Conservation (phyloP, 1,140 invertebrate genomes). For the Eurytemora carolleeae region DNA sequence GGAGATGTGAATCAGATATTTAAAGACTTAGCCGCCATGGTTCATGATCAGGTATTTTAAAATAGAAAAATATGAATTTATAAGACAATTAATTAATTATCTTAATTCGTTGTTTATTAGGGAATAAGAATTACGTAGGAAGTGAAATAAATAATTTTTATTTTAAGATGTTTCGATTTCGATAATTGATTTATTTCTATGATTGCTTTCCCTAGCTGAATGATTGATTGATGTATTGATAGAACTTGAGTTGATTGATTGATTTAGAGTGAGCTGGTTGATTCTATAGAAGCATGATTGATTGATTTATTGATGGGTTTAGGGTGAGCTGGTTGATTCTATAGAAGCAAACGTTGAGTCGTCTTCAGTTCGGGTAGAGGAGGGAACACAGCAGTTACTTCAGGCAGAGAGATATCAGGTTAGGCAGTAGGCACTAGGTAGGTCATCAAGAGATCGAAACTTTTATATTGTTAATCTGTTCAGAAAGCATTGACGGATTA, state of each 20-base stretch:
- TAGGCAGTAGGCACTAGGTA: too few relatives aligned
- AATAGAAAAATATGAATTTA: too few relatives aligned
- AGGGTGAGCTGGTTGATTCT: constrained; percentile 72
- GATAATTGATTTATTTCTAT: background rate
- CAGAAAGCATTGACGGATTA: too few relatives aligned
- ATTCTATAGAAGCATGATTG: background rate
- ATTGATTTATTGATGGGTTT: background rate
- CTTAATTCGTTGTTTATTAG: background rate
- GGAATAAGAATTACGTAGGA: too few relatives aligned
- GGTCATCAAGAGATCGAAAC: too few relatives aligned
- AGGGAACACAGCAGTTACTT: constrained; percentile 53
- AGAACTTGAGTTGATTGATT: background rate
- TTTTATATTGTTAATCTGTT: too few relatives aligned
- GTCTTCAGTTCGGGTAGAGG: constrained; percentile 58
- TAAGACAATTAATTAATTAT: background rate
- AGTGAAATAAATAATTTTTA: background rate
- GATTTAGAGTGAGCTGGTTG: background rate
- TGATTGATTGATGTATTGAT: background rate
- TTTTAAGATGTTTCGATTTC: background rate
- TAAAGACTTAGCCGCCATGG: constrained; percentile 77
- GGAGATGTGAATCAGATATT: constrained; percentile 96
- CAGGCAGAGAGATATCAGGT: constrained; percentile 30
- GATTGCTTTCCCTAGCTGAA: background rate
- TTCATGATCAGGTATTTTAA: constrained; percentile 56
- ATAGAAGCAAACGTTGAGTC: constrained; percentile 89